Conservation (phyloP, 2,113 vertebrate genomes). For the zebrafish (Danio rerio) region GRCz12tu NC_133180.1:45865001-45865500, state of each 20-base stretch:
- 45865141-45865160: no score
- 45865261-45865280: background rate
- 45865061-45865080: no score
- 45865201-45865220: background rate
- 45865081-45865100: no score
- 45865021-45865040: no score
- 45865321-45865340: constrained; percentile 20
- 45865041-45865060: no score
- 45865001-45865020: no score
- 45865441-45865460: constrained; percentile 80
- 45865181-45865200: background rate
- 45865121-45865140: no score
- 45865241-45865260: background rate
- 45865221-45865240: background rate
- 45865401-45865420: constrained; percentile 63
- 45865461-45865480: constrained; percentile 69
- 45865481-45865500: constrained; percentile 65
- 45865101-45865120: no score
- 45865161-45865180: background rate
- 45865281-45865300: background rate
- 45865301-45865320: background rate
- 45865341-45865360: background rate
- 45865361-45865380: constrained; percentile 46
- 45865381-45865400: constrained; percentile 43
- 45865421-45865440: constrained; percentile 63